Conservation (phyloP, 2,113 vertebrate genomes). For the Silurus glanis region DNA sequence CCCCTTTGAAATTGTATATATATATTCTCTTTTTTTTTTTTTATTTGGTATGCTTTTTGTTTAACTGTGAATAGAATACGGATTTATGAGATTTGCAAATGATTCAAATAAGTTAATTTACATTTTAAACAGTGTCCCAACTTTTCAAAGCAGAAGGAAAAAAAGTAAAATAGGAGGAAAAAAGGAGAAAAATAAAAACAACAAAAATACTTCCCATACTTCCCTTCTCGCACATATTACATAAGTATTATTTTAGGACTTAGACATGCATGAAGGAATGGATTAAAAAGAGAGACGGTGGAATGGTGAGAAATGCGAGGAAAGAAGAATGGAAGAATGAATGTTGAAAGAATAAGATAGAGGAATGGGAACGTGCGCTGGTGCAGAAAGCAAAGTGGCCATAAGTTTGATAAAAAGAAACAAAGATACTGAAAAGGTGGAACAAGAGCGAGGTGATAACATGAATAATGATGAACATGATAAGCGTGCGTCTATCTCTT, state of each 20-base stretch:
- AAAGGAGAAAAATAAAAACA: neutral
- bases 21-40: too few relatives aligned
- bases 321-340: neutral
- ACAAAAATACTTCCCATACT: neutral
- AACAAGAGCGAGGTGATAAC: neutral
- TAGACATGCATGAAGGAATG: neutral
- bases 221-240: neutral
- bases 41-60: too few relatives aligned
- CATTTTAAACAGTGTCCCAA: too few relatives aligned
- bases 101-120: too few relatives aligned
- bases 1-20: too few relatives aligned
- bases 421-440: neutral
- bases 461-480: neutral
- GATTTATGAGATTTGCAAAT: too few relatives aligned
- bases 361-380: neutral
- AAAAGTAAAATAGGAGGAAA: neutral
- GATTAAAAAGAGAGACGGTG: neutral
- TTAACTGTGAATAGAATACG: too few relatives aligned
- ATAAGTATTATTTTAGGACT: conserved; percentile 8
- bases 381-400: neutral
- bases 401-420: neutral
- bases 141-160: neutral
- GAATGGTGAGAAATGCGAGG: conserved; percentile 24
- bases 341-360: neutral
- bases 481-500: neutral